Conservation (phyloP, 2,113 vertebrate species). For the Mus spicilegus region DNA sequence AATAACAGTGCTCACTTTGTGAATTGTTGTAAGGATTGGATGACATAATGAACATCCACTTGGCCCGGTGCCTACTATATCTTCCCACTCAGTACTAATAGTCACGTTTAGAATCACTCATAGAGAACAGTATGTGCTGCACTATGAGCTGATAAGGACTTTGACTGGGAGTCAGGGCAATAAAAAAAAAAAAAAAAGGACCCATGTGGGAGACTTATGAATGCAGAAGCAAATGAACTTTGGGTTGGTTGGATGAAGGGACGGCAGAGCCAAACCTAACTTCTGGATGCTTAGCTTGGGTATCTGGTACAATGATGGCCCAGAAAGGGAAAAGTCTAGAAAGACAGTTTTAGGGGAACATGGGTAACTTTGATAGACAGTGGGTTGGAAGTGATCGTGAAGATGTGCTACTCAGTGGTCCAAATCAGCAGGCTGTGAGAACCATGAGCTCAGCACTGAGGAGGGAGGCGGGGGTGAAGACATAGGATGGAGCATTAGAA, state of each 20-base stretch:
- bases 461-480: background rate
- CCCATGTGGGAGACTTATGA: background rate
- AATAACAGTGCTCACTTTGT: background rate
- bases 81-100: background rate
- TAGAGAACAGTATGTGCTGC: background rate
- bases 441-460: background rate
- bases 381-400: background rate
- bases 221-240: background rate
- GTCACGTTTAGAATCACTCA: constrained; percentile 51
- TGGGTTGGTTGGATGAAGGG: background rate
- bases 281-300: background rate
- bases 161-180: background rate
- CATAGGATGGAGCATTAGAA: background rate
- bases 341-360: background rate
- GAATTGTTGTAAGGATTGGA: background rate
- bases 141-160: constrained; percentile 19
- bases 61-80: background rate
- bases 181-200: background rate
- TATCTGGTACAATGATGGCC: background rate
- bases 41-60: background rate
- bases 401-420: background rate
- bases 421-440: background rate
- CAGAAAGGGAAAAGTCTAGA: background rate
- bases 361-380: background rate
- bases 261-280: background rate